A percentile compares a stretch with the other conserved stretches of the same genome.
phyloP scores from a whole-genome alignment of 2,797 vertebrate genomes.

The Pangasius krempfi region DNA sequence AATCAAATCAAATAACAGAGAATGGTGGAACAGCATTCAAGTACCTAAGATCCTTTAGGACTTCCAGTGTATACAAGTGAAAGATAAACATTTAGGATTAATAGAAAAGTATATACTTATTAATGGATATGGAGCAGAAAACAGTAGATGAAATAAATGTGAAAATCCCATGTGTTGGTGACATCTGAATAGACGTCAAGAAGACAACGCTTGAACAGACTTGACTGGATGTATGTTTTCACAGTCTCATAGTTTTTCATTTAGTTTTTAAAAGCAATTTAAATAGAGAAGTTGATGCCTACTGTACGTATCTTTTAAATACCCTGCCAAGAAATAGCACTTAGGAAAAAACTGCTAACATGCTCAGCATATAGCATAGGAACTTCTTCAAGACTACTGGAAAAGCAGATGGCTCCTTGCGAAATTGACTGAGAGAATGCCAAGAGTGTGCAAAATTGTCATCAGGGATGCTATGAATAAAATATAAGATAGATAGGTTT shows the following conservation, averaged over 20 bases:
- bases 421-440: background rate
- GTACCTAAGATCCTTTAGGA: no score
- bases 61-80: background rate
- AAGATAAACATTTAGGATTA: background rate
- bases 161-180: background rate
- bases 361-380: background rate
- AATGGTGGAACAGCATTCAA: background rate
- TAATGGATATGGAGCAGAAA: background rate
- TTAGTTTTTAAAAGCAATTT: background rate
- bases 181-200: background rate
- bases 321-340: background rate
- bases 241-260: background rate
- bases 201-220: background rate
- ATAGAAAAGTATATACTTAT: background rate
- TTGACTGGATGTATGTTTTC: background rate
- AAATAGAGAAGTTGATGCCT: background rate
- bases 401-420: background rate
- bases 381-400: background rate
- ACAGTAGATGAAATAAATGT: background rate
- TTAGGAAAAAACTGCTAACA: background rate
- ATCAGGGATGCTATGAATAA: background rate
- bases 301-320: background rate
- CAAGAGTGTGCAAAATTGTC: background rate
- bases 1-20: background rate
- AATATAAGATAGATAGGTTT: background rate